Base-by-base conservation (phyloP, 2,797 vertebrate genomes). In the Cyclura pinguis region DNA sequence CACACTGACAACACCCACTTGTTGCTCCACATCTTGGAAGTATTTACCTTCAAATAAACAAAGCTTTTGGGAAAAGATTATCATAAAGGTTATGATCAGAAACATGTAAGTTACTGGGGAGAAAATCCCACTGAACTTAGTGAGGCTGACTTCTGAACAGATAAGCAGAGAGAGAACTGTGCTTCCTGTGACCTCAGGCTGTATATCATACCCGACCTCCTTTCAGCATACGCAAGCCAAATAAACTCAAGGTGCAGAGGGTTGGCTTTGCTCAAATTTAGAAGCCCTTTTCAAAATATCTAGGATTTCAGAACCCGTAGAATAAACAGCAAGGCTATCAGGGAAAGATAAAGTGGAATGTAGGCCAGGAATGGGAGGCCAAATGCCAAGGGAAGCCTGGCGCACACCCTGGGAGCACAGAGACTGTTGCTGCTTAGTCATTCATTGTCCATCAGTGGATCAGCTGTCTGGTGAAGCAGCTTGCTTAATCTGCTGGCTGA, bases 381-480 rank as follows among this genome's bases (percentile, higher is more conserved):
- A 9, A 64, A 85, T 27, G 67, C 62, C 3, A 35, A 82, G 76
- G 8, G 38, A 32, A 35, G 32, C 24, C 29, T n/a, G 42, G 59
- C 16, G 24, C 42, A 38, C 12, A 38, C 8, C 77, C 64, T 59
- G 80, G 76, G 76, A 73, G 38, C 42, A 57, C 27, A 32, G 59
- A 84, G 57, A 16, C 38, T 32, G 5, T 47, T 42, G 80, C 62
- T 72, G 73, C n/a, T 88, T 78, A 88, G 86, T 88, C 90, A 69
- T 12, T 69, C 67, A 91, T 87, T 13, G 9, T 20, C 50, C 50
- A 59, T 42, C 4, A 7, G 35, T 12, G 18, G 18, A 38, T 91
- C 90, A 88, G 90, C 90, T 91, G 90, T 47, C 42, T 12, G 50
- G 73, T 59, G 81, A 57, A 80, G 86, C 86, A 77, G 84, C 27